Percentiles rank a stretch among this genome's conserved stretches.
phyloP scores from a whole-genome alignment of 2,113 vertebrate genomes.

The Hippotragus niger region DNA sequence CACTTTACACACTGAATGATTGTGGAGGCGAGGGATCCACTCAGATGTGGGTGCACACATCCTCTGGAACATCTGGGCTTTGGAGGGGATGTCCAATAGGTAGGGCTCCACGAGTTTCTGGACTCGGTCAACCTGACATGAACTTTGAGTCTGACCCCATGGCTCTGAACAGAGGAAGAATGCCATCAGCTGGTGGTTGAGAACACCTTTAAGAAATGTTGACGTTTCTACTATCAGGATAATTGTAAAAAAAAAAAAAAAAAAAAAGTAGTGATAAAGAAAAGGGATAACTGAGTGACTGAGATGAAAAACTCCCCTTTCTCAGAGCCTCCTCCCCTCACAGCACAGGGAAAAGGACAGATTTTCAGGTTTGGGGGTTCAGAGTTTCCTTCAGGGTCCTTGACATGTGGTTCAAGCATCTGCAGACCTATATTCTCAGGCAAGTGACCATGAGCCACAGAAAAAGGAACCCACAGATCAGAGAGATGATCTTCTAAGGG shows the following conservation, averaged over 20 bases:
- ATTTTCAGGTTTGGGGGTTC: not conserved
- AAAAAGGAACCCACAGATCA: not conserved
- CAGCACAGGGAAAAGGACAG: not conserved
- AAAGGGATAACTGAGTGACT: not conserved
- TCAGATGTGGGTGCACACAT: not conserved
- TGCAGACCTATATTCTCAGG: not conserved
- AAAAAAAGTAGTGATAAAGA: not conserved
- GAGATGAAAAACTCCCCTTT: not conserved
- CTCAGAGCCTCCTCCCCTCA: not conserved
- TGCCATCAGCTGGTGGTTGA: not conserved
- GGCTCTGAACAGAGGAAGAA: not conserved
- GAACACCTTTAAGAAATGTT: not conserved
- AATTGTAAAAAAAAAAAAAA: not conserved
- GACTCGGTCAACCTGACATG: not conserved
- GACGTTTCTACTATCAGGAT: not conserved
- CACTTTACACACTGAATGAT: not conserved
- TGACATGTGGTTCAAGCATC: not conserved
- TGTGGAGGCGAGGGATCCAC: not conserved
- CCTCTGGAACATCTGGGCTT: not conserved
- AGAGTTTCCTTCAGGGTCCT: not conserved
- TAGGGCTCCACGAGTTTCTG: not conserved
- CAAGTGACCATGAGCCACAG: not conserved
- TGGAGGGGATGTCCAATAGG: not conserved
- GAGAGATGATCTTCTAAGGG: not conserved
- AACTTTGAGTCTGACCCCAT: not conserved